A percentile compares a stretch with the other conserved stretches of the same genome.
Evolutionary conservation across 2,888 invertebrate genomes (phyloP).

Genomic region (Empis livida): DNA sequence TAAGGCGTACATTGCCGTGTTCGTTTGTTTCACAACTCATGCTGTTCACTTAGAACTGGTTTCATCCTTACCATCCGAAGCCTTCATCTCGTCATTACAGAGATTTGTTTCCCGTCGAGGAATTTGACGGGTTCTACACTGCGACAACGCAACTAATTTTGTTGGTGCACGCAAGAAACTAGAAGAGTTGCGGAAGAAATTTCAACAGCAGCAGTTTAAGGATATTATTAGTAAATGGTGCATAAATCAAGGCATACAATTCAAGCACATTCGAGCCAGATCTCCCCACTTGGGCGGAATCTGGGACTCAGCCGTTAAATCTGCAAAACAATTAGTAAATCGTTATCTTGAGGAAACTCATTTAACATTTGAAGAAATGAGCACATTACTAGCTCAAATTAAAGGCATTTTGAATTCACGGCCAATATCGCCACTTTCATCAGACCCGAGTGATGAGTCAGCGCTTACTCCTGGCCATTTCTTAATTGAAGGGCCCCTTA

Average conservation of each 20-base stretch:
- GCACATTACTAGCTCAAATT: neutral
- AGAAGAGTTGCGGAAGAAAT: slow-evolving; percentile 6
- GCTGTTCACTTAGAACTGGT: slow-evolving; percentile 14
- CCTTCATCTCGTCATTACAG: slow-evolving; percentile 10
- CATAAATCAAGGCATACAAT: slow-evolving; percentile 1
- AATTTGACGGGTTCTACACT: slow-evolving; percentile 6
- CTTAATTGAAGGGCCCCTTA: slow-evolving; percentile 6
- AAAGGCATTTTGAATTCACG: neutral
- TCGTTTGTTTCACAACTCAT: slow-evolving; percentile 10
- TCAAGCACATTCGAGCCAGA: slow-evolving; percentile 8
- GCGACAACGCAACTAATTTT: slow-evolving; percentile 13
- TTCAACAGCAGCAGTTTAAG: slow-evolving; percentile 7
- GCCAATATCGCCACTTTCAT: slow-evolving; percentile 1
- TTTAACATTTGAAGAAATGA: slow-evolving; percentile 5
- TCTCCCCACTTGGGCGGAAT: slow-evolving; percentile 12
- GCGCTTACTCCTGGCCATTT: slow-evolving; percentile 8
- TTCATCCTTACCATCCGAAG: slow-evolving; percentile 9
- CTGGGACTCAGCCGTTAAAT: too few relatives aligned
- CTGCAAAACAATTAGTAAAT: too few relatives aligned
- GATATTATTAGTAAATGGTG: slow-evolving; percentile 6
- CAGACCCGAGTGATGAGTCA: slow-evolving; percentile 4
- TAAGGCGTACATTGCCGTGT: slow-evolving; percentile 11
- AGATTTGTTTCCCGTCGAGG: slow-evolving; percentile 12
- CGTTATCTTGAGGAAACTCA: too few relatives aligned
- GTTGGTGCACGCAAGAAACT: slow-evolving; percentile 10